Evolutionary conservation across 2,888 invertebrate genomes (phyloP).

Genomic region (Eilema depressum): DNA sequence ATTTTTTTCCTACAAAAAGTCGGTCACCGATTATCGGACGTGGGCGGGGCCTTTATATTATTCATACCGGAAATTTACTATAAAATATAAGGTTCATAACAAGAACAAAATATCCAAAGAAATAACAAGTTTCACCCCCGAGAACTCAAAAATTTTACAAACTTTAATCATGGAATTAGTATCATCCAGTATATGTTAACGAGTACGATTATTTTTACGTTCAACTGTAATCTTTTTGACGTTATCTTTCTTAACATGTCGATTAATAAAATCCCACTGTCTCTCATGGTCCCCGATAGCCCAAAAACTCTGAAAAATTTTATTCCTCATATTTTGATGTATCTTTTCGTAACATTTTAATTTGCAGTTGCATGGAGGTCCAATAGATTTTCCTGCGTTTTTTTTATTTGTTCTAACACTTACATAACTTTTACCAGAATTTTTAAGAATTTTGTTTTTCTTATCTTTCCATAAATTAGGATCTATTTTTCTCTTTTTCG

Average conservation of each 20-base stretch:
- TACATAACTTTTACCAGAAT: conserved; percentile 7
- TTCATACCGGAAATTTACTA: no score
- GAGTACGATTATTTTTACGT: conserved; percentile 16
- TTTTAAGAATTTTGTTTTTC: conserved; percentile 7
- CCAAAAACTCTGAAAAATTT: conserved; percentile 11
- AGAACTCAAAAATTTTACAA: no score
- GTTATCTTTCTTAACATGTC: conserved; percentile 18
- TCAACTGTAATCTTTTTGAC: conserved; percentile 21
- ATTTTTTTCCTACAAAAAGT: no score
- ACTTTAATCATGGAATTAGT: no score
- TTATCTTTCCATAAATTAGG: conserved; percentile 4
- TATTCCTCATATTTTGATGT: background rate
- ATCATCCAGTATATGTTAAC: conserved; percentile 6
- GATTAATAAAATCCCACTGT: conserved; percentile 21
- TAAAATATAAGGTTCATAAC: no score
- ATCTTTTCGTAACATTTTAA: background rate
- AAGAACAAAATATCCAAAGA: no score
- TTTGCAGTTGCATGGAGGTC: background rate
- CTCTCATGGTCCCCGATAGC: conserved; percentile 12
- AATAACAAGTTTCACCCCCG: no score
- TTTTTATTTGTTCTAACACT: conserved; percentile 14
- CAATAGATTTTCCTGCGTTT: conserved; percentile 4
- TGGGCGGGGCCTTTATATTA: no score
- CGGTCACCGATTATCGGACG: no score
- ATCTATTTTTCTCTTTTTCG: no score